phyloP scores from a whole-genome alignment of 2,888 invertebrate species.

The Aethes cnicana region DNA sequence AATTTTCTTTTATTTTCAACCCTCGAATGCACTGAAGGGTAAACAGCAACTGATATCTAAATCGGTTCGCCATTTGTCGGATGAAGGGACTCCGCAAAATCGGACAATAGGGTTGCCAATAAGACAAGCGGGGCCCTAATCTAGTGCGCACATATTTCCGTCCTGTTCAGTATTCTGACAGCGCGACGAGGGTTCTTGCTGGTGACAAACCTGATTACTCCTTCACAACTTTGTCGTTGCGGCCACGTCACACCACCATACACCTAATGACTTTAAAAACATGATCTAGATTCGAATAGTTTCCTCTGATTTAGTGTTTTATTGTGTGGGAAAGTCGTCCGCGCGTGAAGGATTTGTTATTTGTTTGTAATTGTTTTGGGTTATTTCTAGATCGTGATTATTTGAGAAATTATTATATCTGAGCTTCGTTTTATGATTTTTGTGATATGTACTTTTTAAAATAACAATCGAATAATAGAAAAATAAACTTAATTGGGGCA shows the following conservation, averaged over 20 bases:
- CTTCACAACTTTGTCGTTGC: conserved; percentile 6
- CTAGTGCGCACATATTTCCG: conserved; percentile 9
- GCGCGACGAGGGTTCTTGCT: conserved; percentile 25
- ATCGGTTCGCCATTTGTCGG: too few species aligned
- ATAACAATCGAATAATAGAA: too few species aligned
- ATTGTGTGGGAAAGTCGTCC: neutral
- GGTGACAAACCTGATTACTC: conserved; percentile 28
- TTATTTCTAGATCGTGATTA: conserved; percentile 8
- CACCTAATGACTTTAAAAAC: neutral
- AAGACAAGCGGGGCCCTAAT: conserved; percentile 8
- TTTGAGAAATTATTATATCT: too few species aligned
- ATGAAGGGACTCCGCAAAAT: too few species aligned
- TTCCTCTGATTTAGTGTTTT: too few species aligned
- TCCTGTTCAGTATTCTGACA: conserved; percentile 23
- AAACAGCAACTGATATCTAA: too few species aligned
- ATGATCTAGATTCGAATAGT: too few species aligned
- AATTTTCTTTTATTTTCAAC: too few species aligned
- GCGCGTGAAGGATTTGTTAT: conserved; percentile 17
- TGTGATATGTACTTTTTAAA: too few species aligned
- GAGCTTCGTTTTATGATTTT: too few species aligned
- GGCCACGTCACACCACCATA: neutral
- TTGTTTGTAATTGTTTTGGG: conserved; percentile 18
- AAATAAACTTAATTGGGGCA: too few species aligned
- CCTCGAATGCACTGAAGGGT: too few species aligned
- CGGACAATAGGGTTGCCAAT: conserved; percentile 4